Evolutionary conservation across 2,113 vertebrate species (phyloP), one percentile per base, ranked within the genome.

Genomic region (Rhynchomys soricoides): DNA sequence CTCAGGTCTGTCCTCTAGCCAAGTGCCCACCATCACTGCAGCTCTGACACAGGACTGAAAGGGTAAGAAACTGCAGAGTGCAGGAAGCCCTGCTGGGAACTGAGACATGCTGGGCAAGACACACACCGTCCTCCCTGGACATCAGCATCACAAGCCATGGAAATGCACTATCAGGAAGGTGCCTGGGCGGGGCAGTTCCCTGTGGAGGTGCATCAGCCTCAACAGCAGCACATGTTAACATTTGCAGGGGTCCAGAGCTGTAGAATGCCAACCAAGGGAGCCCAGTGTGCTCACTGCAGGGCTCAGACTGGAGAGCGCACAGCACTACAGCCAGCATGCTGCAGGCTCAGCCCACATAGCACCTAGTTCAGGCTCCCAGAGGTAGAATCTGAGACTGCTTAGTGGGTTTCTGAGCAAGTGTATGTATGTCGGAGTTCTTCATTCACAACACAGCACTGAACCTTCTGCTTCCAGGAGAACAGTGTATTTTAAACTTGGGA

Each of bases 401-500:
- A 45, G 24, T 10, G 70, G 55, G 50, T 26, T 91, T 86, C 81
- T 5, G 0, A 0, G 3, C 43, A 89, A 40, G 66, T 68, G 66
- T 34, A 4, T 68, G 66, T 68, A 68, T 68, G 29, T 68, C 31
- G 24, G 50, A 89, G 15, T 48, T 82, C 82, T 45, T 75, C 57
- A 92, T 12, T 95, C 81, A 81, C 2, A 55, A 83, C 57, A 89
- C 48, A 66, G 86, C 55, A 50, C 21, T 16, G 75, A 79, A 70
- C n/a, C 24, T 7, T 86, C 48, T 75, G 77, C 59, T 81, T 45
- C 50, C 5, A 0, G 19, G 8, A 94, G 52, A 31, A 86, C 19
- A 64, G 37, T 64, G n/a, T 95, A 90, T 97, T 94, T 95, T 66
- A 94, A 78, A 82, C 40, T 40, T 62, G 21, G 48, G 10, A 66